Base-by-base conservation (phyloP, 2,797 vertebrate species). In the Rhynchotus rufescens region DNA sequence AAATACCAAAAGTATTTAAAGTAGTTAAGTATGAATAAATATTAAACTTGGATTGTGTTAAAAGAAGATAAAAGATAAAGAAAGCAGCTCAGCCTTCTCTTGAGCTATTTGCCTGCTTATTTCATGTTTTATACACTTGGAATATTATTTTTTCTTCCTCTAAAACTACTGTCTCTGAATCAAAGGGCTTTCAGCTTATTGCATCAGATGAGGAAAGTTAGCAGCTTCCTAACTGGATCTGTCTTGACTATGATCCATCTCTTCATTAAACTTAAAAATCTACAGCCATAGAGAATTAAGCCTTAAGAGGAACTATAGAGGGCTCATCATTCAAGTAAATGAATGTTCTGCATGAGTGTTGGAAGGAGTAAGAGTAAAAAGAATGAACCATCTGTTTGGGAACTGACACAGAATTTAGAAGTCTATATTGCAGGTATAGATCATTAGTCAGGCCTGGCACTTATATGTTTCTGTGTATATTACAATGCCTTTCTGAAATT, bases 191-290 rank as follows among this genome's bases (percentile, higher is more conserved):
- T 93, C 61, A 88, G 20, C 17, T 92, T 88, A 88, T 44, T 87
- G 38, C 23, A 75, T 80, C 17, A 86, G 65, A 61, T n/a, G 61
- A 86, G 88, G 90, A 94, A 92, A 94, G 40, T 88, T 80, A 88
- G 13, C n/a, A 89, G 23, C 65, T 84, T 91, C 45, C 64, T 92
- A 94, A 92, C 87, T 72, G 59, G 71, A 92, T 93, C 90, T 88
- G n/a, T 93, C 75, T 90, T 94, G 95, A 95, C 88, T 91, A 77
- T 92, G 92, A 95, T 95, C 85, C 84, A 92, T 92, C 54, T 95
- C 85, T 92, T 95, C 91, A 95, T 94, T 93, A 95, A 93, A 95
- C 72, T 91, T 95, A 92, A 94, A 95, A 94, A 94, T 92, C 80
- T 95, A 62, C 89, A 95, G 89, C 75, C 3, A 0, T 19, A 19